Base-by-base conservation (phyloP, 2,113 vertebrate genomes). In the Etheostoma spectabile region DNA sequence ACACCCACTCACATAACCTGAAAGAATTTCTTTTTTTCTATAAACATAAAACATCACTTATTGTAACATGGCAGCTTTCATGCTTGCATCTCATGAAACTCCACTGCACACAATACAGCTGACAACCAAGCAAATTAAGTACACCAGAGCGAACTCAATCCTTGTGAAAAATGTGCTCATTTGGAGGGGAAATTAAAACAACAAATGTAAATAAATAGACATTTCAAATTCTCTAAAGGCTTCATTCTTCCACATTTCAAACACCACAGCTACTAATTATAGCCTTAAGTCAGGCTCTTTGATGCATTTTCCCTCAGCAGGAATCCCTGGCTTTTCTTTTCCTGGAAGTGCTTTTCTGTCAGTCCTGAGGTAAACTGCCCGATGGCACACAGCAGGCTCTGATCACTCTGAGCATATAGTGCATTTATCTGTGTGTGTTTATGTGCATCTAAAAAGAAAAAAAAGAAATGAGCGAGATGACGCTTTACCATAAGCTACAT, bases 241-340 rank as follows among this genome's bases (percentile, higher is more conserved):
- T 92, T 88, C 55, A 84, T 89, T 92, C 78, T 86, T 88, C 71
- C 77, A 80, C 88, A 89, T 94, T 93, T 94, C 89, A 93, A 92
- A 92, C 91, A 85, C 91, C 61, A 80, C 74, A 83, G 86, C 66
- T 55, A 89, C 88, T 95, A 95, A 95, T 95, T 95, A 95, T 94
- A 93, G 92, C 94, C 93, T 90, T 66, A 88, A 94, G 95, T 89
- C 89, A 89, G 80, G 51, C 71, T 86, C 93, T 95, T 95, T 95
- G 93, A 95, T 95, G 93, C 93, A 84, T 92, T 91, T 87, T 89
- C 77, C 88, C 92, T 85, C 82, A 86, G 92, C 89, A 87, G 90
- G 91, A 92, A 86, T 87, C 87, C 83, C 86, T 70, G 69, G 86
- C 82, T 88, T 88, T 87, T 89, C 85, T 90, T 91, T 94, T 91